These are phyloP conservation scores for Microchirus variegatus DNA, from an alignment of 2,797 vertebrate genomes.

Conservation along the genomic window DNA sequence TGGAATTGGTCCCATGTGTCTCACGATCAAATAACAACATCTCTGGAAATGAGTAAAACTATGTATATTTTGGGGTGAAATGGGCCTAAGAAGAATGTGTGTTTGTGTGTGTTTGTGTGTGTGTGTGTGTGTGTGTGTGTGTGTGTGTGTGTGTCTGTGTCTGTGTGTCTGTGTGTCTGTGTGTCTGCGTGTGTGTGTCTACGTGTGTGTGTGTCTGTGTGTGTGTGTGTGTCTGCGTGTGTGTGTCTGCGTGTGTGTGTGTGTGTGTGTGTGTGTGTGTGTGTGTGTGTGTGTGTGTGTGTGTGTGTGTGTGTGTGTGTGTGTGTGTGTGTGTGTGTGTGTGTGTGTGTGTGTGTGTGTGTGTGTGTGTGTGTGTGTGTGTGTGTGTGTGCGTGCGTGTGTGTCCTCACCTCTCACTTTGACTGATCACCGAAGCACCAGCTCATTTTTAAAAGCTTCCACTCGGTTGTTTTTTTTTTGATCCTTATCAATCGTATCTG, in stretches of 20 bases:
- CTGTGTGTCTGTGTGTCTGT: background rate
- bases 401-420: slow-evolving; percentile 3
- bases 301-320: background rate
- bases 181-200: slow-evolving; percentile 8
- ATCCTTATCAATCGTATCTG: slow-evolving; percentile 14
- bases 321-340: background rate
- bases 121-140: background rate
- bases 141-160: slow-evolving; percentile 5
- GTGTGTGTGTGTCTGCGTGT: slow-evolving; percentile 9
- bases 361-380: background rate
- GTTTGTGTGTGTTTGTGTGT: too few species aligned
- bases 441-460: slow-evolving; percentile 35
- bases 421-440: slow-evolving; percentile 27
- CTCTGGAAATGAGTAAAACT: too few species aligned
- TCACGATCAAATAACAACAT: too few species aligned
- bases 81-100: too few species aligned
- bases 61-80: too few species aligned
- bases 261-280: slow-evolving; percentile 8
- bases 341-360: background rate
- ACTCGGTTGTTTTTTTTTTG: slow-evolving; percentile 19
- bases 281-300: background rate
- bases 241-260: background rate
- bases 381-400: background rate
- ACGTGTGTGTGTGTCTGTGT: background rate
- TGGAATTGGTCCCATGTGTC: too few species aligned